A percentile compares a stretch with the other conserved stretches of the same genome.
These are phyloP conservation scores for Phocoena sinus DNA, from an alignment of 2,113 vertebrate genomes.

Conservation along the genomic window DNA sequence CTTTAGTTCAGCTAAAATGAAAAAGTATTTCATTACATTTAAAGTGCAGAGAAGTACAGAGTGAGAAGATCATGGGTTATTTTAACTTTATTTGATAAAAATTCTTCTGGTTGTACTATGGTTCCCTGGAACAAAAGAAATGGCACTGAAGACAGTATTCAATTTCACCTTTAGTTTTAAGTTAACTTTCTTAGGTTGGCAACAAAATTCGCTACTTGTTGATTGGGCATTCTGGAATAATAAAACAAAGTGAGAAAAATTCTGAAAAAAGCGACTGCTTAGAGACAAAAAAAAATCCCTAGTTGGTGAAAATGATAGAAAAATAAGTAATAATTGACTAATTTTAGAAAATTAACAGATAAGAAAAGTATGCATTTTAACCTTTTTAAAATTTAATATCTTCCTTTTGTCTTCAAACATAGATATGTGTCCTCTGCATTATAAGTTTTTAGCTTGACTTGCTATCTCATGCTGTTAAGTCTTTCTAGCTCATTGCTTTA, in stretches of 20 bases:
- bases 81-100: slow-evolving; percentile 12
- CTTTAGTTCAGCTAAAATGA: slow-evolving; percentile 30
- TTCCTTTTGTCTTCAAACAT: not conserved
- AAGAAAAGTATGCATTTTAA: not conserved
- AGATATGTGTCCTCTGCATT: not conserved
- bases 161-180: not conserved
- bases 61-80: not conserved
- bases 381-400: not conserved
- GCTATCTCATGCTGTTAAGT: not conserved
- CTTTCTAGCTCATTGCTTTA: not conserved
- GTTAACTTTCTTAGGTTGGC: not conserved
- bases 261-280: not conserved
- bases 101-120: not conserved
- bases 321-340: not conserved
- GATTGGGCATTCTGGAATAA: not conserved
- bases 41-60: not conserved
- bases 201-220: not conserved
- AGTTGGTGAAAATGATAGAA: not conserved
- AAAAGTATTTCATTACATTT: slow-evolving; percentile 36
- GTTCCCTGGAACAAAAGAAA: not conserved
- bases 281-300: not conserved
- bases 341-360: not conserved
- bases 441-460: not conserved
- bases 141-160: not conserved
- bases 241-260: not conserved